Conservation (phyloP, 2,888 invertebrate species). For the Rhopalosiphum nymphaeae region DNA sequence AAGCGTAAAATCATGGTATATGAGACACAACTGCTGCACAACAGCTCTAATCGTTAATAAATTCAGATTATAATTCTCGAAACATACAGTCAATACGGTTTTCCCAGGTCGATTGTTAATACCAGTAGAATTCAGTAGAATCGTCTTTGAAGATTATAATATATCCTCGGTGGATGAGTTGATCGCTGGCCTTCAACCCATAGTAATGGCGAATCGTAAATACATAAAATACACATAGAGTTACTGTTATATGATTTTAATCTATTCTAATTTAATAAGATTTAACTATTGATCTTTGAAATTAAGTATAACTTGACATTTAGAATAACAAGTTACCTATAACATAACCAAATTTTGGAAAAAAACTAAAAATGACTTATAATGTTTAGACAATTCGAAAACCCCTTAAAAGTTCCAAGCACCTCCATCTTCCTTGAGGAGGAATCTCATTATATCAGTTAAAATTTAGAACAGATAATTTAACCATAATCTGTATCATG, state of each 20-base stretch:
- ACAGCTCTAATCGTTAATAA: not conserved
- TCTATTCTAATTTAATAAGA: not conserved
- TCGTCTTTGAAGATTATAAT: conserved; percentile 29
- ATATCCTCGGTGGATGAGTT: conserved; percentile 45
- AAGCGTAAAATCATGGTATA: not conserved
- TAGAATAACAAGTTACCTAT: not conserved
- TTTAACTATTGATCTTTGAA: not conserved
- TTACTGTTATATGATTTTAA: not conserved
- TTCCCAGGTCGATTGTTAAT: conserved; percentile 42
- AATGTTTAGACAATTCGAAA: not conserved
- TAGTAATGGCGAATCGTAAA: not conserved
- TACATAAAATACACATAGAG: not conserved
- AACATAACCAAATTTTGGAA: not conserved
- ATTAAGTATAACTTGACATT: not conserved
- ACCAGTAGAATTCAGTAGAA: conserved; percentile 22
- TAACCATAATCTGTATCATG: not conserved
- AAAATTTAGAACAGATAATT: not conserved
- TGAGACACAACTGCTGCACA: not conserved
- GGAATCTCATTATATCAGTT: not conserved
- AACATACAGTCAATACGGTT: not conserved
- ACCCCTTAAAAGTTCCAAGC: not conserved
- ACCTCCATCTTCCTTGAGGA: not conserved
- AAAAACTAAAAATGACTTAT: not conserved
- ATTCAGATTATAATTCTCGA: conserved; percentile 22
- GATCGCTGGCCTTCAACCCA: conserved; percentile 19